These are phyloP conservation scores for Catharus bicknelli DNA, from an alignment of 2,113 vertebrate species.

Conservation along the genomic window DNA sequence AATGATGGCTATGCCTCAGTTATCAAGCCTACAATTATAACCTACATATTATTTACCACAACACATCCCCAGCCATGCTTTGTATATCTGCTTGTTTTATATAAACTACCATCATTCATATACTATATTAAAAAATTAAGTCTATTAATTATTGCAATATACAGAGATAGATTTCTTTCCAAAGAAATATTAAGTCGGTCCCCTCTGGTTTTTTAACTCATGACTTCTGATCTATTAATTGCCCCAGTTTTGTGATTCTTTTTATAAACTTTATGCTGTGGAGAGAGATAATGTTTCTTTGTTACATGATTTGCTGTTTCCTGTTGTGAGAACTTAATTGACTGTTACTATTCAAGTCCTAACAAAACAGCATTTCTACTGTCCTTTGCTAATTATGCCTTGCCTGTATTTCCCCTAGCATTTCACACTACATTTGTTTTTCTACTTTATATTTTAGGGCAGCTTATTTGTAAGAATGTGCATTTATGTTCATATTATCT, in stretches of 20 bases:
- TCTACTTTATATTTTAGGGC: slow-evolving; percentile 58
- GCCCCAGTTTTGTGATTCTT: slow-evolving; percentile 28
- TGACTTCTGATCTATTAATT: slow-evolving; percentile 12
- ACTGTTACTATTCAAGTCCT: slow-evolving; percentile 62
- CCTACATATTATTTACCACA: neutral
- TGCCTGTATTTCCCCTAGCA: slow-evolving; percentile 42
- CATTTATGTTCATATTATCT: slow-evolving; percentile 61
- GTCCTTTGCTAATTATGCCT: slow-evolving; percentile 64
- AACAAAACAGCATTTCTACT: slow-evolving; percentile 63
- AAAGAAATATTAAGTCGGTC: neutral
- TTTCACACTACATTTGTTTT: slow-evolving; percentile 71
- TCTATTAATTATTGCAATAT: neutral
- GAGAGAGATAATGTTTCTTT: slow-evolving; percentile 53
- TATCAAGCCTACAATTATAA: neutral
- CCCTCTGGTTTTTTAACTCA: neutral
- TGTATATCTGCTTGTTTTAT: neutral
- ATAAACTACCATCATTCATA: neutral
- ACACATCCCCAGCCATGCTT: neutral
- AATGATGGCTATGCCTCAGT: neutral
- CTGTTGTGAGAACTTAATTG: slow-evolving; percentile 70
- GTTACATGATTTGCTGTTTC: slow-evolving; percentile 62
- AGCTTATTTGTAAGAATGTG: slow-evolving; percentile 58
- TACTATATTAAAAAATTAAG: neutral
- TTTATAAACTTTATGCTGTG: neutral
- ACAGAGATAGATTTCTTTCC: neutral